Evolutionary conservation across 2,113 vertebrate species (phyloP).

Genomic region (Anguilla japonica): DNA sequence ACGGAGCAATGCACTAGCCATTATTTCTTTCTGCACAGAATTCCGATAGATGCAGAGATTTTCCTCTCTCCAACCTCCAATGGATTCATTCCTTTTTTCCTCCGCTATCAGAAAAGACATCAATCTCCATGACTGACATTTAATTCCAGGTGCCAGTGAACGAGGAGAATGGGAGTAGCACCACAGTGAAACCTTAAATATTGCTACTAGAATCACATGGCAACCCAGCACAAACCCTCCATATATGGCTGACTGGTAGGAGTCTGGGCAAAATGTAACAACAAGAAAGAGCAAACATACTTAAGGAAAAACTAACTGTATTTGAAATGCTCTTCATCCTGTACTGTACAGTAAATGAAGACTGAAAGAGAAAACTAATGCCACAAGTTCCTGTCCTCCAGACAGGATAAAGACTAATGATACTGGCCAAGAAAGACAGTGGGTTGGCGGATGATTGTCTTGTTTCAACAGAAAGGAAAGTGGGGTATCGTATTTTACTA

Average conservation of each 20-base stretch:
- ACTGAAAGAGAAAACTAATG: not conserved
- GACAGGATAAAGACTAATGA: not conserved
- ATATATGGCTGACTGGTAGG: not conserved
- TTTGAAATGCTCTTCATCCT: not conserved
- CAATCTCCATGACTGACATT: slow-evolving; percentile 71
- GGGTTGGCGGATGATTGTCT: not conserved
- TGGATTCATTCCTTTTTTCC: slow-evolving; percentile 49
- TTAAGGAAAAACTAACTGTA: not conserved
- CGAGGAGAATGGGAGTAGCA: slow-evolving; percentile 36
- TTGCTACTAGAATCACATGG: slow-evolving; percentile 23
- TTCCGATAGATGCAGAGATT: slow-evolving; percentile 40
- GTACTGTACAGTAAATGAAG: not conserved
- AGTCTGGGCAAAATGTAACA: not conserved
- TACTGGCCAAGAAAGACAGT: not conserved
- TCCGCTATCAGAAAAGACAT: slow-evolving; percentile 66
- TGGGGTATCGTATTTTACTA: not conserved
- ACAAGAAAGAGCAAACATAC: not conserved
- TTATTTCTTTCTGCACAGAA: slow-evolving; percentile 30
- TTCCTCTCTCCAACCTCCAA: slow-evolving; percentile 48
- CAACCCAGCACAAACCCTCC: not conserved
- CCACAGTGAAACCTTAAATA: not conserved
- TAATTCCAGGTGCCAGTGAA: slow-evolving; percentile 66
- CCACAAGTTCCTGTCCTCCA: not conserved
- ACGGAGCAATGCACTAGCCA: not conserved
- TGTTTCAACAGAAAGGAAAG: slow-evolving; percentile 8